Conservation (phyloP, 2,888 invertebrate genomes). For the Ectemnius lituratus region DNA sequence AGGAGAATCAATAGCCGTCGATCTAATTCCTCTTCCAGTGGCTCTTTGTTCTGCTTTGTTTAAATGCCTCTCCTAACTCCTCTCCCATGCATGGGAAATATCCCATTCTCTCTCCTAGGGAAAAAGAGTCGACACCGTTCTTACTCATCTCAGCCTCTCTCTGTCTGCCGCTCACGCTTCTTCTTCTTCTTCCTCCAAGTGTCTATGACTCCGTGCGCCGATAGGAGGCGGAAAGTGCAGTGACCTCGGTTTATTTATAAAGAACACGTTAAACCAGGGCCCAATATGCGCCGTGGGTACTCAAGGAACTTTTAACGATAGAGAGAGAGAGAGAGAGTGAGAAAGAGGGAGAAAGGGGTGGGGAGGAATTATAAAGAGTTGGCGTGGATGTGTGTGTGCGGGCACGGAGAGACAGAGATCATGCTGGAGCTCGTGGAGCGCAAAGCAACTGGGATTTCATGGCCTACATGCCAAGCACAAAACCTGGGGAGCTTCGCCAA, state of each 20-base stretch:
- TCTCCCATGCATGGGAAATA: background rate
- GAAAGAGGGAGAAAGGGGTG: no score
- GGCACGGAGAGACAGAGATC: slow-evolving; percentile 6
- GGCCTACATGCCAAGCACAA: slow-evolving; percentile 63
- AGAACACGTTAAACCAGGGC: slow-evolving; percentile 1
- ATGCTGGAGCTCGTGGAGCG: slow-evolving; percentile 71
- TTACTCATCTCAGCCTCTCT: background rate
- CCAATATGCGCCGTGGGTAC: background rate
- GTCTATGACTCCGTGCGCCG: no score
- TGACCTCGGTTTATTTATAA: slow-evolving; percentile 10
- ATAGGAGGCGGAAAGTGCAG: background rate
- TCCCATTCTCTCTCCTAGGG: background rate
- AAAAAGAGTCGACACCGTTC: background rate
- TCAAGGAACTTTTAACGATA: background rate
- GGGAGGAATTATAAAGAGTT: background rate
- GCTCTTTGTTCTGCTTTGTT: background rate
- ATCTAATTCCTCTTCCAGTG: background rate
- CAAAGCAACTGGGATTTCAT: slow-evolving; percentile 68
- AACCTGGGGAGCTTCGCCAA: slow-evolving; percentile 52
- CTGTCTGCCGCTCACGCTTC: background rate
- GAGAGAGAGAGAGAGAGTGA: no score
- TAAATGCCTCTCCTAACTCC: background rate
- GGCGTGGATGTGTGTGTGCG: background rate
- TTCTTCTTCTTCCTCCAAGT: background rate
- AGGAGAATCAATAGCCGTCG: background rate